phyloP scores from a whole-genome alignment of 2,888 invertebrate genomes.

The Catocala sponsa region DNA sequence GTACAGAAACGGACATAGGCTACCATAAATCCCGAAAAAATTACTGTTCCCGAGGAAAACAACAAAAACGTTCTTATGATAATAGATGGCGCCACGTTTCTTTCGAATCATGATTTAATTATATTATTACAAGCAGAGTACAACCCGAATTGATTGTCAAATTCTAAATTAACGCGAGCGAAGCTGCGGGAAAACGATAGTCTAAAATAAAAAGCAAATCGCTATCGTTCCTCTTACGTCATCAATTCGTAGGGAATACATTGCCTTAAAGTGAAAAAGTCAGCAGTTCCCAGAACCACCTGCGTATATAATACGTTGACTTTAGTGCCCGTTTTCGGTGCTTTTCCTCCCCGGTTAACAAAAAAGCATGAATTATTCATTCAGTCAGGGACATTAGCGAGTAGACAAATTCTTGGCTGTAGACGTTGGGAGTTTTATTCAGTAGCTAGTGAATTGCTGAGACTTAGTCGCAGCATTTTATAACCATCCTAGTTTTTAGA shows the following conservation, averaged over 20 bases:
- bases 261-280: constrained; percentile 1
- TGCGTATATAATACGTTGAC: constrained; percentile 19
- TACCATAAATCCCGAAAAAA: too few relatives aligned
- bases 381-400: constrained; percentile 38
- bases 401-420: constrained; percentile 31
- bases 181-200: too few relatives aligned
- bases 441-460: constrained; percentile 6
- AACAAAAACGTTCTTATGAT: too few relatives aligned
- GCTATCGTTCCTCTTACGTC: not conserved
- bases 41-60: too few relatives aligned
- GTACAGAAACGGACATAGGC: too few relatives aligned
- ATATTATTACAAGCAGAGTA: too few relatives aligned
- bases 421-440: constrained; percentile 9
- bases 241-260: not conserved
- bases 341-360: constrained; percentile 26
- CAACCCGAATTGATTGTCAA: too few relatives aligned
- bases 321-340: constrained; percentile 29
- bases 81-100: too few relatives aligned
- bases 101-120: too few relatives aligned
- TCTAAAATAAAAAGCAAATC: too few relatives aligned
- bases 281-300: constrained; percentile 9
- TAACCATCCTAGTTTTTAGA: too few relatives aligned
- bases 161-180: too few relatives aligned
- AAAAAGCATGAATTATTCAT: constrained; percentile 47
- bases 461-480: not conserved